A percentile compares a stretch with the other conserved stretches of the same genome.
phyloP scores from a whole-genome alignment of 2,797 vertebrate genomes.

The Typhlichthys eigenmanni region DNA sequence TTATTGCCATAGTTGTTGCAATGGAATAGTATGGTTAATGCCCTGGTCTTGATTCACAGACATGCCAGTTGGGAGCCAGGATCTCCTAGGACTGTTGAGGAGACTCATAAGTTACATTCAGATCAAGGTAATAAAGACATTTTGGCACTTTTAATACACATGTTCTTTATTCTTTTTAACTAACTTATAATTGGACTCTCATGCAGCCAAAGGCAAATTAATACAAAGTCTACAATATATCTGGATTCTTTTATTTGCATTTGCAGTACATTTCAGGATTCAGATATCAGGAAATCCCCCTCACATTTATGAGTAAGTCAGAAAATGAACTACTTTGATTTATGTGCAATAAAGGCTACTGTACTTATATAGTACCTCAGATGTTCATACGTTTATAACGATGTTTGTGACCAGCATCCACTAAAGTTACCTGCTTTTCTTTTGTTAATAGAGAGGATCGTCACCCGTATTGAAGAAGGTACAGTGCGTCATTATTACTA shows the following conservation, averaged over 20 bases:
- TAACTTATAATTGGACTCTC: no score
- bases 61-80: constrained; percentile 88
- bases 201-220: not conserved
- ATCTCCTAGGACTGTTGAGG: constrained; percentile 81
- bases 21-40: constrained; percentile 14
- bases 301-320: constrained; percentile 91
- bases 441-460: constrained; percentile 56
- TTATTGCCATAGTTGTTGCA: constrained; percentile 1
- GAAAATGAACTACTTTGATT: not conserved
- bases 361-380: not conserved
- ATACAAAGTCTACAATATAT: not conserved
- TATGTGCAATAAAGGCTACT: not conserved
- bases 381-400: not conserved
- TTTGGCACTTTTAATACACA: constrained; percentile 8
- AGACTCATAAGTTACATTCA: constrained; percentile 88
- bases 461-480: constrained; percentile 61
- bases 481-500: constrained; percentile 48
- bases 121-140: constrained; percentile 84
- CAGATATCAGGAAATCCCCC: constrained; percentile 91
- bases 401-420: not conserved
- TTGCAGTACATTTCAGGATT: constrained; percentile 87
- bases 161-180: not conserved
- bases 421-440: constrained; percentile 21
- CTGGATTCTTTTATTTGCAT: constrained; percentile 28
- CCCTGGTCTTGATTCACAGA: constrained; percentile 71